Evolutionary conservation across 2,888 invertebrate species (phyloP), one percentile per base, ranked within the genome.

Genomic region (Masnerella sp.): DNA sequence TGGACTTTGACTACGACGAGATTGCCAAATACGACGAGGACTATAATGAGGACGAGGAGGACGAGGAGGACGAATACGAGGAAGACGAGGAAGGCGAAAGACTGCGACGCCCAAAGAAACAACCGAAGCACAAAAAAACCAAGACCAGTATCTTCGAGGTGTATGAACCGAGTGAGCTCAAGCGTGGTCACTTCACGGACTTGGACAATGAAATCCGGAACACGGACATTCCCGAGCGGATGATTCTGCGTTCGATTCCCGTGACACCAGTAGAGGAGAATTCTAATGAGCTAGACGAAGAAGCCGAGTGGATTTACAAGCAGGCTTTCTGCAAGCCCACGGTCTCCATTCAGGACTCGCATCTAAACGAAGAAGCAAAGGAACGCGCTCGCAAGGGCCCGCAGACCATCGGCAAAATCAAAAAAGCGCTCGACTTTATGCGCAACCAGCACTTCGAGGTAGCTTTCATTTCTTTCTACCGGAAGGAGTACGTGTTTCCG

Each of bases 401-500:
- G 77, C 92, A 87, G 89, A 92, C 95, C 0, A 90, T 96, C 14
- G 92, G 92, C n/a, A 98, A 98, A 89, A 98, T 99, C 52, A 93
- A 94, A 42, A 96, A 97, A 87, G 96, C 97, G 0, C 88, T 99
- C 15, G 96, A 98, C 83, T 98, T 98, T 84, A 98, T 99, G 92
- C 89, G 98, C 34, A 98, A 97, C 86, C 96, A 98, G 83, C 94
- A 95, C 45, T 90, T 97, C 77, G 99, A 99, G 89, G 98, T 99
- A 36, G 99, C 99, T 0, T 99, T 99, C 87, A 99, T 99, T 80
- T 97, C 97, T 0, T 98, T 98, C 88, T 99, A 99, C 86, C 92
- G 99, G 18, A 99, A 99, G 87, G 99, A 99, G 87, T 97, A 97
- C 81, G 96, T 99, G 0, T 94, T 96, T 81, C 97, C 97, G 0